Evolutionary conservation across 2,888 invertebrate genomes (phyloP).

Genomic region (Panopea generosa): DNA sequence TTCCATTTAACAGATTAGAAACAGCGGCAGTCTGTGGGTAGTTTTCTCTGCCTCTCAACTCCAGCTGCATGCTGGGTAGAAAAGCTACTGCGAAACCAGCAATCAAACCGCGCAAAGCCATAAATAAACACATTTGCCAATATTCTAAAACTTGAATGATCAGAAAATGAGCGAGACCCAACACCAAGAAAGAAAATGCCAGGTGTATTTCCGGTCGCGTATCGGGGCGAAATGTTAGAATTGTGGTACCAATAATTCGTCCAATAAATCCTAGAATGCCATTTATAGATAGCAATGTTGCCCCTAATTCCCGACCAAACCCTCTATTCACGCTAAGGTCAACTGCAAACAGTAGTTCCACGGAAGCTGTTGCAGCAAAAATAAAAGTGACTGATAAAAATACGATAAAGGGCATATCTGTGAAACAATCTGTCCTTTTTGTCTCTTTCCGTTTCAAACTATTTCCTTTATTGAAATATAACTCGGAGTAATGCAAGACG

Average conservation of each 20-base stretch:
- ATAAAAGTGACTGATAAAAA: slow-evolving; percentile 8
- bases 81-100: slow-evolving; percentile 26
- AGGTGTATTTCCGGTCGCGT: slow-evolving; percentile 26
- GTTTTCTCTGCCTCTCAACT: slow-evolving; percentile 27
- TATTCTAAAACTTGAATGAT: slow-evolving; percentile 15
- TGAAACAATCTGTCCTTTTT: not conserved
- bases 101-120: slow-evolving; percentile 36
- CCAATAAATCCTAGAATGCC: slow-evolving; percentile 43
- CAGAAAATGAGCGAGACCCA: slow-evolving; percentile 24
- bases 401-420: slow-evolving; percentile 16
- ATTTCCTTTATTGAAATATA: not conserved
- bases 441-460: too few relatives aligned
- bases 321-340: slow-evolving; percentile 47
- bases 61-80: slow-evolving; percentile 30
- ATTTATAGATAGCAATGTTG: slow-evolving; percentile 36
- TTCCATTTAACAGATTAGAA: slow-evolving; percentile 29
- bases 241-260: slow-evolving; percentile 10
- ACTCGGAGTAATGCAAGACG: slow-evolving; percentile 10
- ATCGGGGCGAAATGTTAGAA: slow-evolving; percentile 32
- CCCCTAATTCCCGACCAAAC: slow-evolving; percentile 15
- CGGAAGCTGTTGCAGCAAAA: slow-evolving; percentile 15
- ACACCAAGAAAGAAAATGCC: slow-evolving; percentile 15
- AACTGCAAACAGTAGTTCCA: slow-evolving; percentile 46
- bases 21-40: slow-evolving; percentile 41
- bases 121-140: slow-evolving; percentile 36